Evolutionary conservation across 2,797 vertebrate genomes (phyloP).

Genomic region (Scolopax bukidnonensis): DNA sequence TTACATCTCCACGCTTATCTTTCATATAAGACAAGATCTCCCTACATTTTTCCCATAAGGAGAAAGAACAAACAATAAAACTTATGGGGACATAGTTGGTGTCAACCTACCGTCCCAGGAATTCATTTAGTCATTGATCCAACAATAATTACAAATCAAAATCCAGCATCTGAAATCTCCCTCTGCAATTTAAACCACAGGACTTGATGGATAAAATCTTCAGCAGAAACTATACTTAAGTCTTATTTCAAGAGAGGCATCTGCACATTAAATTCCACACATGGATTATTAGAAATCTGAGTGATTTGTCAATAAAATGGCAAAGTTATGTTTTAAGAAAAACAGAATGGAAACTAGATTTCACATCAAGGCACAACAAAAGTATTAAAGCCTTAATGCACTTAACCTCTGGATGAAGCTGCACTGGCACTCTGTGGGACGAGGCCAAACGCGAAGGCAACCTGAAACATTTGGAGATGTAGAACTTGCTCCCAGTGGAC

Average conservation of each 20-base stretch:
- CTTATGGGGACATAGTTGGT: not conserved
- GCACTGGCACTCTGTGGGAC: not conserved
- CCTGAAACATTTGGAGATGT: not conserved
- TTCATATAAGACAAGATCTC: not conserved
- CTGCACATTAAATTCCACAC: not conserved
- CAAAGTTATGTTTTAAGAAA: not conserved
- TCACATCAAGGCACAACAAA: not conserved
- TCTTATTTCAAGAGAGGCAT: not conserved
- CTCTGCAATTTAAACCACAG: not conserved
- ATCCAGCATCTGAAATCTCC: not conserved
- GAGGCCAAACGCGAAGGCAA: not conserved
- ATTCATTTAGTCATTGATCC: not conserved
- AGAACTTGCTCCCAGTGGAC: not conserved
- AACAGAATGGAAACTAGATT: not conserved
- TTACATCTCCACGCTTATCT: not conserved
- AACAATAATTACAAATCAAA: not conserved
- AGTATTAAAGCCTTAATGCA: not conserved
- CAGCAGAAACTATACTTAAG: not conserved
- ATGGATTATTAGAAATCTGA: not conserved
- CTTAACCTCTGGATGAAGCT: not conserved
- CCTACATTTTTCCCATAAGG: not conserved
- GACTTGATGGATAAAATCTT: not conserved
- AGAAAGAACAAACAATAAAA: not conserved
- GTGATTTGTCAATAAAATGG: not conserved
- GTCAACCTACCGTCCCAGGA: not conserved